Evolutionary conservation across 2,797 vertebrate species (phyloP).

Genomic region (Acanthurus tractus): DNA sequence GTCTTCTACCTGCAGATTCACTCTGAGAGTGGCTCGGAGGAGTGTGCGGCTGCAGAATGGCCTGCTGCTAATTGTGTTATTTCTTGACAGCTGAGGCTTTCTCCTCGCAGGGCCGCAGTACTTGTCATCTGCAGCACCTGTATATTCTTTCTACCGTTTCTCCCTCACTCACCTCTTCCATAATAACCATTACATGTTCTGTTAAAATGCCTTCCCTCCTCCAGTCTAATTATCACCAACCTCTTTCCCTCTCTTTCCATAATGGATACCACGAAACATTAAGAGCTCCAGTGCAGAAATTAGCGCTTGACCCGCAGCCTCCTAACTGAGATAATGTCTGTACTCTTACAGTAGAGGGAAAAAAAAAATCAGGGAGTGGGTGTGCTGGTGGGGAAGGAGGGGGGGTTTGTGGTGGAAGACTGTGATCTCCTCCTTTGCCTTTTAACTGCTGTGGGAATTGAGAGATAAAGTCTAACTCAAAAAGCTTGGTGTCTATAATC

Average conservation of each 20-base stretch:
- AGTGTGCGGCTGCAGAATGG: slow-evolving; percentile 1
- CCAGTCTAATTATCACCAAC: slow-evolving; percentile 75
- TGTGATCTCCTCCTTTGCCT: slow-evolving; percentile 73
- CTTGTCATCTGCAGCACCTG: slow-evolving; percentile 27
- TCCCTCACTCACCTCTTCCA: slow-evolving; percentile 52
- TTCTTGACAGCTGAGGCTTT: slow-evolving; percentile 48
- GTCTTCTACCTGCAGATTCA: slow-evolving; percentile 19
- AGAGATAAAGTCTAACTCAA: slow-evolving; percentile 73
- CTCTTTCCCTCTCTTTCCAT: slow-evolving; percentile 63
- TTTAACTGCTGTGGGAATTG: slow-evolving; percentile 75
- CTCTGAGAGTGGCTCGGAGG: neutral
- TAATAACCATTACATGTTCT: slow-evolving; percentile 65
- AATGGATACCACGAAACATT: slow-evolving; percentile 81
- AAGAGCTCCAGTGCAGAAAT: slow-evolving; percentile 78
- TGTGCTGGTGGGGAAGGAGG: slow-evolving; percentile 26
- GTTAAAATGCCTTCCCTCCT: slow-evolving; percentile 71
- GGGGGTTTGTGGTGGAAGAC: slow-evolving; percentile 43
- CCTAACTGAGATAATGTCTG: slow-evolving; percentile 74
- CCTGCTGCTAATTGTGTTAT: slow-evolving; percentile 65
- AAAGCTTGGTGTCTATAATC: slow-evolving; percentile 68
- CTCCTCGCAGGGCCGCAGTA: slow-evolving; percentile 11
- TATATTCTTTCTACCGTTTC: slow-evolving; percentile 35
- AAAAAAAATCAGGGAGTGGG: slow-evolving; percentile 10
- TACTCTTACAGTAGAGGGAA: slow-evolving; percentile 48
- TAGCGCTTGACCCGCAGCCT: slow-evolving; percentile 76